These are phyloP conservation scores for Oscheius sp. DNA, from an alignment of 1,140 invertebrate species.

Conservation along the genomic window DNA sequence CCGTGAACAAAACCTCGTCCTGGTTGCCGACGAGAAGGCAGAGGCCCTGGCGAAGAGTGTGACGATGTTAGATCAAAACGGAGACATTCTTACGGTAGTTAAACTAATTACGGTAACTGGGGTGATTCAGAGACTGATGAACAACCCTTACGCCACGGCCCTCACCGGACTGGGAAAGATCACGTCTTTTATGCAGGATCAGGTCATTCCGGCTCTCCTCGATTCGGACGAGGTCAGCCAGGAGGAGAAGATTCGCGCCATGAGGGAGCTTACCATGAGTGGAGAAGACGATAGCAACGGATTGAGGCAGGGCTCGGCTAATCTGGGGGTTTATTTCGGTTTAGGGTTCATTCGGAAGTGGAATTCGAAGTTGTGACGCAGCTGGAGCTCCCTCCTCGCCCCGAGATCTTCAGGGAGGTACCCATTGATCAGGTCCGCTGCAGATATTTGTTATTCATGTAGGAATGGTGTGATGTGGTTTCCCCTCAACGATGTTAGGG, in stretches of 20 bases:
- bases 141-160: slow-evolving; percentile 43
- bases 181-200: slow-evolving; percentile 43
- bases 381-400: slow-evolving; percentile 38
- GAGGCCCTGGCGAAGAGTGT: slow-evolving; percentile 44
- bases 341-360: slow-evolving; percentile 31
- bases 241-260: slow-evolving; percentile 40
- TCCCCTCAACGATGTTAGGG: too few relatives aligned
- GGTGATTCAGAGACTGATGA: slow-evolving; percentile 38
- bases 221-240: slow-evolving; percentile 36
- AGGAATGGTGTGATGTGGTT: too few relatives aligned
- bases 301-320: background rate
- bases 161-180: slow-evolving; percentile 44
- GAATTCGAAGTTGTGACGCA: slow-evolving; percentile 45
- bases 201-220: slow-evolving; percentile 31
- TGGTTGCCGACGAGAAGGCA: slow-evolving; percentile 39
- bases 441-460: background rate
- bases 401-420: slow-evolving; percentile 39
- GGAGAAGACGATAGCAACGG: slow-evolving; percentile 6
- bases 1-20: slow-evolving; percentile 28
- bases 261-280: slow-evolving; percentile 33
- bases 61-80: slow-evolving; percentile 37
- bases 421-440: slow-evolving; percentile 21
- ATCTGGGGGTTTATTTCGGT: background rate
- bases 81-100: slow-evolving; percentile 45
- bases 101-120: background rate